These are phyloP conservation scores for Bos taurus DNA, from an alignment of 2,113 vertebrate genomes.

Conservation along the genomic window ARS-UCD2.0 NC_037350.1:46516501-46517000, in stretches of 20 bases:
- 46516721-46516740: not conserved
- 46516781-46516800: no score
- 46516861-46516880: not conserved
- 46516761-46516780: not conserved
- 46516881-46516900: not conserved
- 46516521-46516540: not conserved
- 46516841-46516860: not conserved
- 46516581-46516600: accelerated
- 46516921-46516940: not conserved
- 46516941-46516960: not conserved
- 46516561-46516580: not conserved
- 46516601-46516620: not conserved
- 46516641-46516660: not conserved
- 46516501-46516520: not conserved
- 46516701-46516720: not conserved
- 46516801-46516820: not conserved
- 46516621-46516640: not conserved
- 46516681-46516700: not conserved
- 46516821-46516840: not conserved
- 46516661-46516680: not conserved
- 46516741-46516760: not conserved
- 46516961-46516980: not conserved
- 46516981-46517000: not conserved
- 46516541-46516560: not conserved
- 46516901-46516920: not conserved